These are phyloP conservation scores for Acrobasis repandana DNA, from an alignment of 2,888 invertebrate genomes.

Conservation along the genomic window DNA sequence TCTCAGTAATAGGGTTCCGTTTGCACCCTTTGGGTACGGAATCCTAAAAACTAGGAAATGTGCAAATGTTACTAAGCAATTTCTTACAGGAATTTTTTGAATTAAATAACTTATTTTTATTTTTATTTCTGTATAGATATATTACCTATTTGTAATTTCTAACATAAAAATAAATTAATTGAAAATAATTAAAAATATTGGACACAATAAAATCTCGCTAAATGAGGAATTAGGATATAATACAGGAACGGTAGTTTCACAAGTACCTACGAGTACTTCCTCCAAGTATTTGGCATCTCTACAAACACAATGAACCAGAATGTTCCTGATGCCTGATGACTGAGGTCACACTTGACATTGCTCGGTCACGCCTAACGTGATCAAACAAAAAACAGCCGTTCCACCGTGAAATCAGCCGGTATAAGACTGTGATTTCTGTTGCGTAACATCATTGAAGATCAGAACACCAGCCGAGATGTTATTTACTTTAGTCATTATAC, in stretches of 20 bases:
- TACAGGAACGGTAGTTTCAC: not conserved
- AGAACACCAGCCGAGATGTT: constrained; percentile 56
- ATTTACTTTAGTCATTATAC: constrained; percentile 47
- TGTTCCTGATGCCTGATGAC: constrained; percentile 46
- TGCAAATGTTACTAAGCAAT: no score
- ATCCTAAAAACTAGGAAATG: no score
- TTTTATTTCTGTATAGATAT: no score
- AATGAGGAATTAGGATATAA: not conserved
- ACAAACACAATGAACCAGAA: constrained; percentile 22
- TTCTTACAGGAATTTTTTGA: no score
- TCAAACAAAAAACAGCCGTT: constrained; percentile 60
- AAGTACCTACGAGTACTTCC: constrained; percentile 21
- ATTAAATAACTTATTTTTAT: no score
- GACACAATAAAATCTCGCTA: no score
- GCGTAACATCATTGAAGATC: constrained; percentile 57
- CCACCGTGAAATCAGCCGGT: constrained; percentile 69
- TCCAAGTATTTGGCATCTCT: constrained; percentile 6
- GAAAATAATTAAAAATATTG: no score
- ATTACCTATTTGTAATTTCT: no score
- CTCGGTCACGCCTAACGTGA: constrained; percentile 57
- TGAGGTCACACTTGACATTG: constrained; percentile 61
- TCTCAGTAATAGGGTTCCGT: no score
- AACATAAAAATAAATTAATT: no score
- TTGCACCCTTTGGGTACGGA: no score
- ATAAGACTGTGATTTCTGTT: constrained; percentile 68